Conservation (phyloP, 2,113 vertebrate species). For the Orthonyx spaldingii region DNA sequence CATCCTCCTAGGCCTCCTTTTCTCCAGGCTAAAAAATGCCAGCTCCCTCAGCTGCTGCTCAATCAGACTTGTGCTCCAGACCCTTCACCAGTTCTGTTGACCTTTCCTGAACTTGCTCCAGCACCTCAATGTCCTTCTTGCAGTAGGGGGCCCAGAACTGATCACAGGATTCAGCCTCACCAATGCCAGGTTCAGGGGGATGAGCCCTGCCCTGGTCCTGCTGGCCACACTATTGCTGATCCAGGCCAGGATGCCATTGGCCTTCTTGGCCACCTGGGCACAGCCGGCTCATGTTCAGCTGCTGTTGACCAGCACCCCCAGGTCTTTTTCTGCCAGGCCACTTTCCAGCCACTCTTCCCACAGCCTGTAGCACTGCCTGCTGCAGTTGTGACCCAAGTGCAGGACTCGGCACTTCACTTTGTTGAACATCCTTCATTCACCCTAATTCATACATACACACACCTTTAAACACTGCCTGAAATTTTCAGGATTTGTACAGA, state of each 20-base stretch:
- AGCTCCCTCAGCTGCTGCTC: not conserved
- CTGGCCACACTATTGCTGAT: not conserved
- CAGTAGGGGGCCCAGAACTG: not conserved
- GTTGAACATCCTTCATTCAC: not conserved
- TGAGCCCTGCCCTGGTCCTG: not conserved
- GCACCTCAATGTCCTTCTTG: not conserved
- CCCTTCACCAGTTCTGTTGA: not conserved
- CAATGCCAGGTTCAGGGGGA: not conserved
- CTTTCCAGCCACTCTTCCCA: not conserved
- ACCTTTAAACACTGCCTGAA: not conserved
- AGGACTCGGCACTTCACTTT: accelerated
- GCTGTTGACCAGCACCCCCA: too few species aligned
- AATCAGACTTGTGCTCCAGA: not conserved
- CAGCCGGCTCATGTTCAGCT: not conserved
- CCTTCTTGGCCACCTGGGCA: not conserved
- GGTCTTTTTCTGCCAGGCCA: not conserved
- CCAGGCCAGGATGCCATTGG: not conserved
- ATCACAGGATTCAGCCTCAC: not conserved
- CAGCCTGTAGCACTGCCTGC: not conserved
- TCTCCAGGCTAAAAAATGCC: not conserved
- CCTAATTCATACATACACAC: not conserved
- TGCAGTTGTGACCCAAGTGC: not conserved
- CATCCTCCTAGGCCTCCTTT: not conserved
- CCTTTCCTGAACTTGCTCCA: not conserved
- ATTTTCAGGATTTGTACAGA: not conserved